A percentile compares a stretch with the other conserved stretches of the same genome.
Evolutionary conservation across 2,113 vertebrate species (phyloP).

Genomic region (Eudyptes chrysolophus): DNA sequence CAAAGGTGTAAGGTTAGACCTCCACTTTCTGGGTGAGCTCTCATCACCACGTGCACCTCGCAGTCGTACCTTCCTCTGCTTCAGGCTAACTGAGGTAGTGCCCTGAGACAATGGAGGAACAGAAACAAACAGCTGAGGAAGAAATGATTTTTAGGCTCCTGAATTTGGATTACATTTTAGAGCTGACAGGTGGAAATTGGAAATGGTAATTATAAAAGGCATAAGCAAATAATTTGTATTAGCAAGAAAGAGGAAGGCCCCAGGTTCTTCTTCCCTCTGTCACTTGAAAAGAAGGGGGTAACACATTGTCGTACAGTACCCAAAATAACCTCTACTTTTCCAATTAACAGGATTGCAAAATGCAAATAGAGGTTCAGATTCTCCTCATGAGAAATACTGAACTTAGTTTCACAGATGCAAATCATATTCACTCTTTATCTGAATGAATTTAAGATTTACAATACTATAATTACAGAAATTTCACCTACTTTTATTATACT

Average conservation of each 20-base stretch:
- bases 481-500: background rate
- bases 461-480: background rate
- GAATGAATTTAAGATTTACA: background rate
- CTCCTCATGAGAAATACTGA: background rate
- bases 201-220: background rate
- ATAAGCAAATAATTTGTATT: background rate
- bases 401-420: background rate
- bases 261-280: background rate
- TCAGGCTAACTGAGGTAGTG: too few species aligned
- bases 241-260: background rate
- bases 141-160: background rate
- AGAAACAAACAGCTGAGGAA: background rate
- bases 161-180: background rate
- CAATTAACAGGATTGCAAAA: background rate
- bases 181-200: background rate
- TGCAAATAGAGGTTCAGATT: background rate
- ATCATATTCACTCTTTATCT: background rate
- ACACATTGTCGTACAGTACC: background rate
- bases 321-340: slow-evolving; percentile 6
- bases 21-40: background rate
- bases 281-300: background rate
- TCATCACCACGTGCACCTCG: too few species aligned
- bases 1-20: background rate
- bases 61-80: background rate
- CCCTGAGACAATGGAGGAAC: accelerated